Percentiles rank a stretch among this genome's conserved stretches.
phyloP scores from a whole-genome alignment of 2,113 vertebrate genomes.

The Forbesichthys agassizii region DNA sequence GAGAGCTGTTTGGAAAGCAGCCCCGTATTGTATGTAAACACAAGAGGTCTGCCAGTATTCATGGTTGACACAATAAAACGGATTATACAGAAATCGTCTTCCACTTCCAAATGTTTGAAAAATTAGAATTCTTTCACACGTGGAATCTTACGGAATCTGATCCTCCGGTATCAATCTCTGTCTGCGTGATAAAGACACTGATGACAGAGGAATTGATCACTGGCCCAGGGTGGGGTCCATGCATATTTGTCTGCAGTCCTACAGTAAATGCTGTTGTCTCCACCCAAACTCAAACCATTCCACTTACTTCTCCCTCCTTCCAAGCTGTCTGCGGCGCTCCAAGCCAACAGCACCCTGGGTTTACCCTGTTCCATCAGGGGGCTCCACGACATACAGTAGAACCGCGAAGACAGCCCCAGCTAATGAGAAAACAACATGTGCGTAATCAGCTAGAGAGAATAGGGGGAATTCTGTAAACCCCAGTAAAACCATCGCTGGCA shows the following conservation, averaged over 20 bases:
- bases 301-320: slow-evolving; percentile 64
- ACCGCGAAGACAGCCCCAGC: slow-evolving; percentile 44
- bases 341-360: slow-evolving; percentile 45
- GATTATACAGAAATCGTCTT: slow-evolving; percentile 25
- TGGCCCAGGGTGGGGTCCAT: slow-evolving; percentile 67
- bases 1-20: slow-evolving; percentile 38
- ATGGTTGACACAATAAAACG: slow-evolving; percentile 46
- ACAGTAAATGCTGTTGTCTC: slow-evolving; percentile 75
- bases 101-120: slow-evolving; percentile 59
- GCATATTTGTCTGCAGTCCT: slow-evolving; percentile 75
- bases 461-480: slow-evolving; percentile 55
- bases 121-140: slow-evolving; percentile 58
- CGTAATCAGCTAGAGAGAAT: slow-evolving; percentile 55
- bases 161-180: slow-evolving; percentile 70
- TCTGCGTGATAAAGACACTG: slow-evolving; percentile 72
- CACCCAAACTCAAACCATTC: slow-evolving; percentile 74
- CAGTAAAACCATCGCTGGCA: slow-evolving; percentile 55
- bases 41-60: slow-evolving; percentile 38
- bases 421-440: slow-evolving; percentile 70
- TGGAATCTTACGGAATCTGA: slow-evolving; percentile 64
- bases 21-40: slow-evolving; percentile 41
- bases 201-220: slow-evolving; percentile 74
- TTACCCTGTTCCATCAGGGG: slow-evolving; percentile 59
- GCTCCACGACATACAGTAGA: slow-evolving; percentile 47
- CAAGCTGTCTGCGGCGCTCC: slow-evolving; percentile 62